Percentiles rank a stretch among this genome's conserved stretches.
These are phyloP conservation scores for Nibea coibor DNA, from an alignment of 2,113 vertebrate species.

Conservation along the genomic window DNA sequence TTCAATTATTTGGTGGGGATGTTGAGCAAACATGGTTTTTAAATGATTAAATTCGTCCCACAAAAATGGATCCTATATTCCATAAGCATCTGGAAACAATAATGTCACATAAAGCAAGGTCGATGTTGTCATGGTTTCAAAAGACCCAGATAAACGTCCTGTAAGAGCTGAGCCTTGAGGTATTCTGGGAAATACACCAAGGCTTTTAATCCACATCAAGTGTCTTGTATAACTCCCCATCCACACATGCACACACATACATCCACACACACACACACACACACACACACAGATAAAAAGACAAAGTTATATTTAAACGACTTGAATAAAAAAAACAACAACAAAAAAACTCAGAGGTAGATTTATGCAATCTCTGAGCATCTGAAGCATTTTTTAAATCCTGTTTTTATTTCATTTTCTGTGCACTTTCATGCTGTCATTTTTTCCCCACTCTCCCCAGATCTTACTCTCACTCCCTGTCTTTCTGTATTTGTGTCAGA, in stretches of 20 bases:
- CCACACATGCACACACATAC: neutral
- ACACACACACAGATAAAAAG: neutral
- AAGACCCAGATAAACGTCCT: constrained; percentile 34
- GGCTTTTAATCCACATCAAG: constrained; percentile 25
- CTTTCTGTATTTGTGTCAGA: constrained; percentile 42
- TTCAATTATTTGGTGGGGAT: neutral
- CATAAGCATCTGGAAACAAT: constrained; percentile 33
- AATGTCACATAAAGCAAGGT: neutral
- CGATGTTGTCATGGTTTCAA: constrained; percentile 40
- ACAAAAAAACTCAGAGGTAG: neutral
- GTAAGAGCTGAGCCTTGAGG: constrained; percentile 40
- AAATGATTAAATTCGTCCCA: neutral
- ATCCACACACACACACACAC: too few species aligned
- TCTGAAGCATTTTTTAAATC: neutral
- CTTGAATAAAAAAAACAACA: neutral
- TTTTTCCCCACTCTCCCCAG: neutral
- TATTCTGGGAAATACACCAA: constrained; percentile 56
- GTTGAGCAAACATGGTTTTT: neutral
- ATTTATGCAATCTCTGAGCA: neutral
- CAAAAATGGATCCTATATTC: neutral
- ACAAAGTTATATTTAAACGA: neutral
- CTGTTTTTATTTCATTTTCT: neutral
- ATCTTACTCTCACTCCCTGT: neutral
- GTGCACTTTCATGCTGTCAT: neutral
- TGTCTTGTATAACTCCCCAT: constrained; percentile 6